phyloP scores from a whole-genome alignment of 2,797 vertebrate genomes.

The Clarias platycephalus region DNA sequence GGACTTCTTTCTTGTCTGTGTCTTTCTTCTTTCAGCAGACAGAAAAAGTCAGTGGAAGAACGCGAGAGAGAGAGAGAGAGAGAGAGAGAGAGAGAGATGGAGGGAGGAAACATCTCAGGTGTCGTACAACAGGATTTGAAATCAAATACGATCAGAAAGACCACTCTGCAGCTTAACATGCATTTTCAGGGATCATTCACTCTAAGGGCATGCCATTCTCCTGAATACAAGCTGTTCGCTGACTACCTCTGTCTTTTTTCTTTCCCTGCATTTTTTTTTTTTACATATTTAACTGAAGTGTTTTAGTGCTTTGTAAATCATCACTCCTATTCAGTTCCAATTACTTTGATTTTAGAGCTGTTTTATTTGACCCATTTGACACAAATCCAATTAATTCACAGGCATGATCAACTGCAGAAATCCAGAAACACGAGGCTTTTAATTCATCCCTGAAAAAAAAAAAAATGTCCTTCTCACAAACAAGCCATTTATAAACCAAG shows the following conservation, averaged over 20 bases:
- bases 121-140: slow-evolving; percentile 54
- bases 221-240: neutral
- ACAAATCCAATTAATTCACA: neutral
- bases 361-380: neutral
- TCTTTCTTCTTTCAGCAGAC: slow-evolving; percentile 57
- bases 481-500: slow-evolving; percentile 21
- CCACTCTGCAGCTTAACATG: slow-evolving; percentile 47
- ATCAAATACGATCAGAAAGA: slow-evolving; percentile 56
- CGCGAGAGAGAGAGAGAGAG: slow-evolving; percentile 38
- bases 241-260: neutral
- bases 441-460: slow-evolving; percentile 12
- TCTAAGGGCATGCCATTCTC: slow-evolving; percentile 24
- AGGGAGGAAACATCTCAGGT: slow-evolving; percentile 38
- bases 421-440: neutral
- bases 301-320: neutral
- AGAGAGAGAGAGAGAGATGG: neutral
- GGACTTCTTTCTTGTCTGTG: slow-evolving; percentile 69
- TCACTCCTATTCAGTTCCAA: neutral
- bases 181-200: slow-evolving; percentile 55
- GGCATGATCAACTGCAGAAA: neutral
- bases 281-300: too few relatives aligned
- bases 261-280: neutral
- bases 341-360: neutral
- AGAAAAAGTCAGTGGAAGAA: slow-evolving; percentile 50
- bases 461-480: neutral